Conservation (phyloP, 2,797 vertebrate species). For the Manis pentadactyla region DNA sequence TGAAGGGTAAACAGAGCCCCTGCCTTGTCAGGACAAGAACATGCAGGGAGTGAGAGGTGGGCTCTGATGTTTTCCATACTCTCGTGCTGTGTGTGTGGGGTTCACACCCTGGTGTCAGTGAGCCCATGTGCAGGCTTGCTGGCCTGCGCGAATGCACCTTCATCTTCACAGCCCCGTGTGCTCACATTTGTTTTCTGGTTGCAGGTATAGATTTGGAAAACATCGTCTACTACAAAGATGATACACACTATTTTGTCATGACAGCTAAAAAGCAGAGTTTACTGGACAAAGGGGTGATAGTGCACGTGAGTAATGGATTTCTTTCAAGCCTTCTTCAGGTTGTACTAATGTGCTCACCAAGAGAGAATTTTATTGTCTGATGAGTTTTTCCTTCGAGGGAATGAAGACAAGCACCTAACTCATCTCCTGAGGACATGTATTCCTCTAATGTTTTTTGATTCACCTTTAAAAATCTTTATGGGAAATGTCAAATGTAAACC, state of each 20-base stretch:
- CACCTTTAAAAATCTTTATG: neutral
- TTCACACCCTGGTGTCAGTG: neutral
- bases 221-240: conserved; percentile 99
- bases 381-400: neutral
- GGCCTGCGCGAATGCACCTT: neutral
- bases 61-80: neutral
- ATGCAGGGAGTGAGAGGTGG: neutral
- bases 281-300: conserved; percentile 98
- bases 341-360: neutral
- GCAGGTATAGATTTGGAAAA: conserved; percentile 99
- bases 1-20: neutral
- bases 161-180: neutral
- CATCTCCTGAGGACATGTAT: neutral
- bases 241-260: conserved; percentile 99
- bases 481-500: neutral
- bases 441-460: neutral
- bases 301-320: conserved; percentile 91
- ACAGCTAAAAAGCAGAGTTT: conserved; percentile 99
- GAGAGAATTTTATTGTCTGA: neutral
- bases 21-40: neutral
- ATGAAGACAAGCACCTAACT: neutral
- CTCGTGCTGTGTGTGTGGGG: neutral
- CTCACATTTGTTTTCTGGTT: conserved; percentile 67
- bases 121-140: neutral
- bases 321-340: conserved; percentile 25